These are phyloP conservation scores for Remorina albescens DNA, from an alignment of 2,797 vertebrate species.

Conservation along the genomic window DNA sequence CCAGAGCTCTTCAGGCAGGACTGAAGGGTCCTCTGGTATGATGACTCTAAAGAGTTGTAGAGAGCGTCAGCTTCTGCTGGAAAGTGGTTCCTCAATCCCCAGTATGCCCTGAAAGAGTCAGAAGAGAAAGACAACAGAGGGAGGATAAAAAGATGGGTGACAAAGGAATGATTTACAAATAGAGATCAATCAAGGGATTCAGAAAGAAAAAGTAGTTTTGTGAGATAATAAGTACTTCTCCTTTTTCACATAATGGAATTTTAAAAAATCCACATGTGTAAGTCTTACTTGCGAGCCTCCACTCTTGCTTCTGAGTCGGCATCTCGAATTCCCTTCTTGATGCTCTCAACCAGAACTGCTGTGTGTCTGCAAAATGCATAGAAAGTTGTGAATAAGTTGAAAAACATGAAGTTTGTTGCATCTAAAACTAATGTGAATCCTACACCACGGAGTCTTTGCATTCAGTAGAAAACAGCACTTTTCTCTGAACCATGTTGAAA, in stretches of 20 bases:
- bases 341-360: constrained; percentile 95
- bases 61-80: constrained; percentile 91
- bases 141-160: neutral
- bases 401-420: neutral
- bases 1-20: constrained; percentile 93
- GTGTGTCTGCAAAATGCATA: constrained; percentile 86
- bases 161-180: neutral
- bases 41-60: constrained; percentile 93
- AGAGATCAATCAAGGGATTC: neutral
- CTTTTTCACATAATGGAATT: constrained; percentile 35
- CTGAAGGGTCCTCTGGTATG: constrained; percentile 95
- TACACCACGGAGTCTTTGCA: neutral
- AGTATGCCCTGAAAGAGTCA: constrained; percentile 88
- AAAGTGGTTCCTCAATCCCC: constrained; percentile 95
- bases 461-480: neutral
- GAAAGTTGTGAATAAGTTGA: constrained; percentile 9
- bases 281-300: constrained; percentile 96
- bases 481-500: neutral
- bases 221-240: constrained; percentile 15
- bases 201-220: constrained; percentile 2
- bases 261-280: constrained; percentile 14
- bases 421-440: constrained; percentile 9
- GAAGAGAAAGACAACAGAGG: neutral
- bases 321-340: constrained; percentile 97
- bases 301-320: constrained; percentile 97